These are phyloP conservation scores for Eustalomyia histrio DNA, from an alignment of 2,888 invertebrate species.

Conservation along the genomic window DNA sequence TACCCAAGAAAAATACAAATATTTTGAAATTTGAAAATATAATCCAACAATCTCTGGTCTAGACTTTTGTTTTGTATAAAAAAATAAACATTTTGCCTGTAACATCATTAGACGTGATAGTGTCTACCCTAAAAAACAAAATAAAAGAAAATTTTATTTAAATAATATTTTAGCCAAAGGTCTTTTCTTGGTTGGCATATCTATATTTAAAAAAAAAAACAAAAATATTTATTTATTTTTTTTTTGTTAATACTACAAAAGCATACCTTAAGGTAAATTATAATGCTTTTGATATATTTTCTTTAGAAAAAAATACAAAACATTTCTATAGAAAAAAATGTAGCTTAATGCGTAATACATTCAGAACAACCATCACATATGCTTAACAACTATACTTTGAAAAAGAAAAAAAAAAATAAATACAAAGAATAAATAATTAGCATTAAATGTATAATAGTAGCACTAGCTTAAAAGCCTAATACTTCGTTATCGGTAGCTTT, in stretches of 20 bases:
- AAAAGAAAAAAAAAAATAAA: background rate
- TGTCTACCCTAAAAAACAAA: too few relatives aligned
- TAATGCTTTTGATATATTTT: constrained; percentile 38
- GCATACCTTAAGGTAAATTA: constrained; percentile 29
- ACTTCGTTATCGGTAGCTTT: too few relatives aligned
- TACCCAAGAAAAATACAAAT: background rate
- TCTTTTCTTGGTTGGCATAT: constrained; percentile 23
- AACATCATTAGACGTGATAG: constrained; percentile 39
- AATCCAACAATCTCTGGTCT: constrained; percentile 28
- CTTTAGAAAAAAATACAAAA: background rate
- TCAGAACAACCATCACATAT: background rate
- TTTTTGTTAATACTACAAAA: too few relatives aligned
- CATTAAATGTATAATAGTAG: background rate
- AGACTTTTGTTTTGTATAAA: constrained; percentile 14
- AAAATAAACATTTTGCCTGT: constrained; percentile 26
- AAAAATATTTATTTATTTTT: background rate
- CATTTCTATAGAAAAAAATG: background rate
- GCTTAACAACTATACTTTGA: background rate
- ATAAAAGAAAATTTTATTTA: constrained; percentile 31
- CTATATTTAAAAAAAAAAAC: background rate
- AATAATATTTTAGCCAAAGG: constrained; percentile 49
- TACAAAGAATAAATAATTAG: background rate
- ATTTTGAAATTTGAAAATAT: background rate
- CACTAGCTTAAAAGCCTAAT: too few relatives aligned
- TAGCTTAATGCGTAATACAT: background rate